phyloP scores from a whole-genome alignment of 2,113 vertebrate genomes.

The Poecilia latipinna region DNA sequence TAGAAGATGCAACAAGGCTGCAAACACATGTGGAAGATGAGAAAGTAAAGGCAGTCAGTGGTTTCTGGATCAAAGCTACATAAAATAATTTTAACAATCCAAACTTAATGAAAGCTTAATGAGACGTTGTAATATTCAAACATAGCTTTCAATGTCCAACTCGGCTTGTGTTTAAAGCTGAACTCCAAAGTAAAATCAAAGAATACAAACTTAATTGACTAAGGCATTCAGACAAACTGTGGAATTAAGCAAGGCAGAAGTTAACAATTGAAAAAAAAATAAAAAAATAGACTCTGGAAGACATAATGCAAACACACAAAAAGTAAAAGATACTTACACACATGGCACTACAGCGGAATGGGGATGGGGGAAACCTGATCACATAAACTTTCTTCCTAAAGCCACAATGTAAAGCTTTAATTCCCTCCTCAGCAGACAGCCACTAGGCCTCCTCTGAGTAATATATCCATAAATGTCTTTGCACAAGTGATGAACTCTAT shows the following conservation, averaged over 20 bases:
- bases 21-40: conserved; percentile 35
- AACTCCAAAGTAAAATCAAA: conserved; percentile 4
- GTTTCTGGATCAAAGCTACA: not conserved
- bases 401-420: not conserved
- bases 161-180: conserved; percentile 20
- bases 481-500: not conserved
- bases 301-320: not conserved
- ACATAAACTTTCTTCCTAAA: not conserved
- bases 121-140: conserved; percentile 23
- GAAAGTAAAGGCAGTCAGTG: not conserved
- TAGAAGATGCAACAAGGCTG: not conserved
- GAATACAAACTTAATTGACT: not conserved
- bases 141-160: conserved; percentile 4
- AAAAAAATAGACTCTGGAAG: not conserved
- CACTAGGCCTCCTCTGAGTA: not conserved
- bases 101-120: conserved; percentile 16
- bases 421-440: not conserved
- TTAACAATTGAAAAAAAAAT: not conserved
- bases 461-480: not conserved
- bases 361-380: not conserved
- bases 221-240: not conserved
- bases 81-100: conserved; percentile 3
- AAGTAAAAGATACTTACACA: not conserved
- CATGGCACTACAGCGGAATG: no score
- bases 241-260: not conserved